Evolutionary conservation across 1,140 invertebrate species (phyloP).

Genomic region (Argopecten irradians): DNA sequence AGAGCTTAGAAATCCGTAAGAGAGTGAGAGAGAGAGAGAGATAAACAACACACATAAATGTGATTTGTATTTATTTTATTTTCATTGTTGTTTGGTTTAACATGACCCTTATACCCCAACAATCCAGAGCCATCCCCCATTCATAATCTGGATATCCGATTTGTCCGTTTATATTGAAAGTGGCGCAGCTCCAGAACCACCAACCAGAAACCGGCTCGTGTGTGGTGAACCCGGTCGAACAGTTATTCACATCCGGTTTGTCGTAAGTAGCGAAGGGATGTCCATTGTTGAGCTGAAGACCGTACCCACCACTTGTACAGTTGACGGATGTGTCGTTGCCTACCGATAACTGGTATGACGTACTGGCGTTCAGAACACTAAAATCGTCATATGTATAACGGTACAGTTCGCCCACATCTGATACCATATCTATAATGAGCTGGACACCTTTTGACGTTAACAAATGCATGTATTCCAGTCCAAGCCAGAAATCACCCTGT

Average conservation of each 20-base stretch:
- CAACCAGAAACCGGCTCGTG: constrained; percentile 51
- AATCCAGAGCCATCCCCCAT: too few species aligned
- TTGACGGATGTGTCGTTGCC: constrained; percentile 50
- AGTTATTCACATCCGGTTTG: constrained; percentile 55
- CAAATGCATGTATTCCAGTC: constrained; percentile 25
- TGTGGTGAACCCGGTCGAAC: constrained; percentile 48
- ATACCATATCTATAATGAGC: constrained; percentile 51
- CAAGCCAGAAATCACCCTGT: constrained; percentile 27
- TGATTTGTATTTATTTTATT: too few species aligned
- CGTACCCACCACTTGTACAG: constrained; percentile 44
- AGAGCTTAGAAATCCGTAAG: too few species aligned
- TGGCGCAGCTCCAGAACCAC: constrained; percentile 60
- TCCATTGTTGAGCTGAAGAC: constrained; percentile 46
- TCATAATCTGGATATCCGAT: too few species aligned
- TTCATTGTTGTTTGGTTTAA: too few species aligned
- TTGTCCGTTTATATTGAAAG: too few species aligned
- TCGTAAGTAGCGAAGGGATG: constrained; percentile 58
- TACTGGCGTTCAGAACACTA: constrained; percentile 46
- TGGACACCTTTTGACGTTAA: constrained; percentile 37
- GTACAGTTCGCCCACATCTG: constrained; percentile 39
- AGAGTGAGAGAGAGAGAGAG: too few species aligned
- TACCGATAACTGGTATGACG: constrained; percentile 48
- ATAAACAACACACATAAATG: too few species aligned
- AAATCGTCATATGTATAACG: constrained; percentile 40
- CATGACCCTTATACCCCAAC: too few species aligned